Percentiles rank a stretch among this genome's conserved stretches.
phyloP scores from a whole-genome alignment of 1,140 invertebrate genomes.

The Rhagoletis pomonella region DNA sequence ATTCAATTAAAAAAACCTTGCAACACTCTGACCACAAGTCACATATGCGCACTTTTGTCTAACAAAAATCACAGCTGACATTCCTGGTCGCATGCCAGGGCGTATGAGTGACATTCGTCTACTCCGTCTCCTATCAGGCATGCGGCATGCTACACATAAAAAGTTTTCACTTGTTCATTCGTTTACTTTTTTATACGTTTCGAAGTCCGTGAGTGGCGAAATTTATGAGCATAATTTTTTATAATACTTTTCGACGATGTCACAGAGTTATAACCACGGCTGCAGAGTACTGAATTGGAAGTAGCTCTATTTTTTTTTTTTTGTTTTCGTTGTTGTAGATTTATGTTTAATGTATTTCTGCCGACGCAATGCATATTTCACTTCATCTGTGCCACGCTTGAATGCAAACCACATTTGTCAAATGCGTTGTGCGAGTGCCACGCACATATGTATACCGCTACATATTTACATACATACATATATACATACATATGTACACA shows the following conservation, averaged over 20 bases:
- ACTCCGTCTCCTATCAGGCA: background rate
- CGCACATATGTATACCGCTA: background rate
- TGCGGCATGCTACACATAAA: background rate
- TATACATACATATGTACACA: background rate
- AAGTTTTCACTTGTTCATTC: conserved; percentile 8
- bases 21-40: background rate
- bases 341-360: background rate
- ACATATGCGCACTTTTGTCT: background rate
- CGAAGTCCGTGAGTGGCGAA: background rate
- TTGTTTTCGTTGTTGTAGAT: conserved; percentile 44
- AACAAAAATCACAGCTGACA: background rate
- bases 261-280: too few relatives aligned
- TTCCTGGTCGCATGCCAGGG: background rate
- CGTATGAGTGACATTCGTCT: conserved; percentile 42
- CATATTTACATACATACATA: background rate
- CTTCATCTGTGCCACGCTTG: background rate
- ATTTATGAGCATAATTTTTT: conserved; percentile 41
- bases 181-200: background rate
- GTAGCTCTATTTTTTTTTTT: background rate
- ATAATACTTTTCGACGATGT: background rate
- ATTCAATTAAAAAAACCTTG: too few relatives aligned
- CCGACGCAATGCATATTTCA: background rate
- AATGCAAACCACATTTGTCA: conserved; percentile 13
- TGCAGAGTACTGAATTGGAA: background rate
- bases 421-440: background rate